These are phyloP conservation scores for Astur gentilis DNA, from an alignment of 2,113 vertebrate genomes.

Conservation along the genomic window DNA sequence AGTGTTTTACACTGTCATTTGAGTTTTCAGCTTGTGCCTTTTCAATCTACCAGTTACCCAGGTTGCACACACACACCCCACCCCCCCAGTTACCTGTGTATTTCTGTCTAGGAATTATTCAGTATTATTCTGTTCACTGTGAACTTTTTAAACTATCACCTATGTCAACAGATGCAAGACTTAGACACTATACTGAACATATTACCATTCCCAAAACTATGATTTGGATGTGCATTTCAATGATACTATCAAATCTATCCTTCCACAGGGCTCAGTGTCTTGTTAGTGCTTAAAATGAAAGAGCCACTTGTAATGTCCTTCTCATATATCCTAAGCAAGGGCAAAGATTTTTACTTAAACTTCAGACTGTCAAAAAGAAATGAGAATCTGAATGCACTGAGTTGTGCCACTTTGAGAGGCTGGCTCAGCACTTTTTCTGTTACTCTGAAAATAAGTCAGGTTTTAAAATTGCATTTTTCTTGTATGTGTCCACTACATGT, in stretches of 20 bases:
- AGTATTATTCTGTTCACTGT: not conserved
- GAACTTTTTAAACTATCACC: not conserved
- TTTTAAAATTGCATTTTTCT: not conserved
- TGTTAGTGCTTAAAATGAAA: not conserved
- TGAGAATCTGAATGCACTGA: not conserved
- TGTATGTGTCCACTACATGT: not conserved
- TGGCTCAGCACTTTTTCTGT: not conserved
- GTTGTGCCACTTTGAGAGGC: not conserved
- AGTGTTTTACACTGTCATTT: slow-evolving; percentile 19
- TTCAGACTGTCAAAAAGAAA: not conserved
- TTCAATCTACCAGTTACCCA: not conserved
- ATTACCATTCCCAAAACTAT: not conserved
- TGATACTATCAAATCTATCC: not conserved
- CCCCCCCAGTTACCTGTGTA: not conserved
- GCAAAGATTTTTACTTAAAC: not conserved
- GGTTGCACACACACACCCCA: not conserved
- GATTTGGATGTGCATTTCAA: not conserved
- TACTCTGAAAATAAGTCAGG: not conserved
- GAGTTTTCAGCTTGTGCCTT: slow-evolving; percentile 30
- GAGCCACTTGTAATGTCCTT: not conserved
- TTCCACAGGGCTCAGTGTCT: not conserved
- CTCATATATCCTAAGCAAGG: not conserved
- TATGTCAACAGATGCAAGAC: not conserved
- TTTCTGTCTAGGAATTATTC: not conserved
- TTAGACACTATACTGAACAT: not conserved